Evolutionary conservation across 2,888 invertebrate species (phyloP).

Genomic region (Dryococelus australis): DNA sequence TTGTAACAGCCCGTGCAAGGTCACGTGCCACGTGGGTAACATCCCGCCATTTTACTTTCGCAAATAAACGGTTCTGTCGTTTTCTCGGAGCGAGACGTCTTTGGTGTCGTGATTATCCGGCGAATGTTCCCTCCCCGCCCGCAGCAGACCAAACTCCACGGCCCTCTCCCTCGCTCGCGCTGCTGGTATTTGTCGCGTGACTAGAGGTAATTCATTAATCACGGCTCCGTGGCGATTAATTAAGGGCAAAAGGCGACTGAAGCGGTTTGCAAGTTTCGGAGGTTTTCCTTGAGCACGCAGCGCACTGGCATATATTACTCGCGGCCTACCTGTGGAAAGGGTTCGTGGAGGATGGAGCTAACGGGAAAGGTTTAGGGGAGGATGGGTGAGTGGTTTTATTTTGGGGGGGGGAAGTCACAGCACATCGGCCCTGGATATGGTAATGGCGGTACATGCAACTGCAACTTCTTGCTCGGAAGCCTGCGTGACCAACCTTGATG

Average conservation of each 20-base stretch:
- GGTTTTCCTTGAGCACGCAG: slow-evolving; percentile 23
- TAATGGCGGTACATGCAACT: not conserved
- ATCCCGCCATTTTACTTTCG: not conserved
- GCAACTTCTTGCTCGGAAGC: slow-evolving; percentile 11
- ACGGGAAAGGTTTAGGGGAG: not conserved
- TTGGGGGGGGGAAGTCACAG: not conserved
- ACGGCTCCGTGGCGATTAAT: slow-evolving; percentile 30
- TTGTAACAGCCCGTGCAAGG: not conserved
- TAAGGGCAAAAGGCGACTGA: slow-evolving; percentile 27
- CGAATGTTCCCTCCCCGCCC: slow-evolving; percentile 6
- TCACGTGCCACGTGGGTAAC: not conserved
- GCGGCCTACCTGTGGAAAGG: not conserved
- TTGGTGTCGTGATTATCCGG: not conserved
- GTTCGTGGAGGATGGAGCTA: not conserved
- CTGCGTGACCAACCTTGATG: not conserved
- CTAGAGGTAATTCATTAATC: slow-evolving; percentile 29
- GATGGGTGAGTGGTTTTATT: not conserved
- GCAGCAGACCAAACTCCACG: not conserved
- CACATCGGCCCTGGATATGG: not conserved
- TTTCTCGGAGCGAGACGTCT: not conserved
- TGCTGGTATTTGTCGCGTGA: slow-evolving; percentile 24
- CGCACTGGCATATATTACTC: slow-evolving; percentile 23
- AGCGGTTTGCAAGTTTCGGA: slow-evolving; percentile 32
- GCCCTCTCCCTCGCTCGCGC: not conserved
- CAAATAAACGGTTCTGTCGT: not conserved